Evolutionary conservation across 2,797 vertebrate species (phyloP), one percentile per base, ranked within the genome.

Genomic region (Gymnopithys bicolor): DNA sequence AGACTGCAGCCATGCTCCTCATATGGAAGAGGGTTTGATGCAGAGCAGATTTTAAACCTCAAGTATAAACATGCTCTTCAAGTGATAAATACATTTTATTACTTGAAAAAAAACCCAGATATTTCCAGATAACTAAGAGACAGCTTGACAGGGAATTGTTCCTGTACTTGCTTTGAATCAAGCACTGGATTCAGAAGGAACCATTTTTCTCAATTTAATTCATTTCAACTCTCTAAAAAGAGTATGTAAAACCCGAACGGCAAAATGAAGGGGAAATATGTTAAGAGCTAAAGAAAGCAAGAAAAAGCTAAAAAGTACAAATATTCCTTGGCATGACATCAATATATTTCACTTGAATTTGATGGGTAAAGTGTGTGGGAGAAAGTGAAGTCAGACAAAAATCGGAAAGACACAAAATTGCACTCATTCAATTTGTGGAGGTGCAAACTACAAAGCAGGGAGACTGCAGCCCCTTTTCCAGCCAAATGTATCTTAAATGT

Each of bases 321-420:
- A 80, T 95, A 94, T 78, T 90, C 81, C 87, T 84, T 94, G 95
- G 96, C 88, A 92, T 70, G 62, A 46, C 13, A 39, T 79, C 96
- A 88, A 55, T 76, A 70, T 71, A 45, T 73, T 85, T 87, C 60
- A 49, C 70, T 94, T 45, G 80, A 82, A 70, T 82, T 64, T 87
- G 83, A 90, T 64, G 93, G 91, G 87, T 94, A 88, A 89, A 69
- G 90, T 87, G 74, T 91, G 91, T 91, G 70, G 93, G 94, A 90
- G 80, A 84, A 91, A 94, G 80, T 14, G 52, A 89, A 90, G 74
- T 68, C 89, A 85, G 73, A 90, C 53, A 59, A 68, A 92, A 94
- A 85, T 41, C 2, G 0, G 70, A 80, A 87, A 87, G 58, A 62
- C 19, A 79, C 10, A 67, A 55, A 96, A 95, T 87, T 58, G 84